Conservation (phyloP, 2,888 invertebrate genomes). For the Sepiola atlantica region DNA sequence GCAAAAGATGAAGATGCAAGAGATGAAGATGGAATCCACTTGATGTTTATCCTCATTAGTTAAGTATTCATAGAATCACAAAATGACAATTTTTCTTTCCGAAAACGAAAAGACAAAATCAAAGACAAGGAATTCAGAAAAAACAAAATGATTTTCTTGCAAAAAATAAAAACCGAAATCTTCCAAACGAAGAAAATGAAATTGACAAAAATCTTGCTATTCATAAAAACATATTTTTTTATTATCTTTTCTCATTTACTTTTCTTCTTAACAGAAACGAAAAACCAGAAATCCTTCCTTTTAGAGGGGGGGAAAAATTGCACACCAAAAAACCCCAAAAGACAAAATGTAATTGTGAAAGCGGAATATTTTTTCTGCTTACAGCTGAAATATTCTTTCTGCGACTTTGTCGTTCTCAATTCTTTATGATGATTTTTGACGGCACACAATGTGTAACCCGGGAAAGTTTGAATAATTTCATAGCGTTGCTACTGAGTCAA, state of each 20-base stretch:
- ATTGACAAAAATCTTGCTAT: background rate
- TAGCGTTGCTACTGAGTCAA: too few species aligned
- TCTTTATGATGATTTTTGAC: background rate
- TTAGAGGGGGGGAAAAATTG: background rate
- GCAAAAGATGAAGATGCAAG: too few species aligned
- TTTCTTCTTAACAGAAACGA: background rate
- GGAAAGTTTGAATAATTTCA: background rate
- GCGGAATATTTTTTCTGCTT: background rate
- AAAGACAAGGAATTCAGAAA: background rate
- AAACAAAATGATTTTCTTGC: background rate
- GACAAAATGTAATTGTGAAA: background rate
- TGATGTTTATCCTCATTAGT: background rate
- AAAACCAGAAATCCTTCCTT: background rate
- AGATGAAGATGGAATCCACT: background rate
- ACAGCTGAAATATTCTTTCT: background rate
- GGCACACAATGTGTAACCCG: background rate
- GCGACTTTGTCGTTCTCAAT: background rate
- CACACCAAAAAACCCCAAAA: background rate
- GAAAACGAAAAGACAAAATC: background rate
- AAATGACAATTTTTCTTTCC: background rate
- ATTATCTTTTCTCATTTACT: background rate
- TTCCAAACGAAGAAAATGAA: background rate
- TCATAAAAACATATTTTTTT: background rate
- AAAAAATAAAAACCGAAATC: background rate
- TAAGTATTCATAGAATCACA: background rate